A percentile compares a stretch with the other conserved stretches of the same genome.
phyloP scores from a whole-genome alignment of 2,888 invertebrate genomes.

The Branchipolynoe longqiensis region DNA sequence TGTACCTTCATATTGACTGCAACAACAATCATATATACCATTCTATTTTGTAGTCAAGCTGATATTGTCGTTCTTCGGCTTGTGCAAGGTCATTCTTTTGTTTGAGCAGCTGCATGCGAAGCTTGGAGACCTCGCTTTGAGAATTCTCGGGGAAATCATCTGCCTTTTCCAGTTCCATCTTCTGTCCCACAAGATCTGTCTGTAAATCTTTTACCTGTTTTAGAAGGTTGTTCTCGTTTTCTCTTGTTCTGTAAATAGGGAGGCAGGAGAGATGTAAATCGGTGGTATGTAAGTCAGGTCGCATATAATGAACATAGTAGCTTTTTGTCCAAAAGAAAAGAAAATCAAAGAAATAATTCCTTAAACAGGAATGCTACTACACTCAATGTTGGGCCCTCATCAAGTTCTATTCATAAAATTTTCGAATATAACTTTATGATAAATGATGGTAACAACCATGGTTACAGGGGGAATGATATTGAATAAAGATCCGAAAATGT shows the following conservation, averaged over 20 bases:
- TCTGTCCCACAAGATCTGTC: slow-evolving; percentile 76
- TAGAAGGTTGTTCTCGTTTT: slow-evolving; percentile 78
- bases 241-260: slow-evolving; percentile 73
- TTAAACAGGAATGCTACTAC: too few relatives aligned
- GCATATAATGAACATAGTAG: neutral
- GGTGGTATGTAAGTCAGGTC: neutral
- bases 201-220: slow-evolving; percentile 77
- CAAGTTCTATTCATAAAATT: too few relatives aligned
- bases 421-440: too few relatives aligned
- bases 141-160: slow-evolving; percentile 81
- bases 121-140: slow-evolving; percentile 79
- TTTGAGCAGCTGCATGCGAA: slow-evolving; percentile 79
- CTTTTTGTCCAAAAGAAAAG: too few relatives aligned
- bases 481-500: too few relatives aligned
- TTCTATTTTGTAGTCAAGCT: slow-evolving; percentile 81
- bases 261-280: neutral
- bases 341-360: too few relatives aligned
- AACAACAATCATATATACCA: slow-evolving; percentile 70
- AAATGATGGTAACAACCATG: too few relatives aligned
- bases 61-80: slow-evolving; percentile 80
- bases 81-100: slow-evolving; percentile 80
- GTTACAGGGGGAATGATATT: too few relatives aligned
- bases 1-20: too few relatives aligned
- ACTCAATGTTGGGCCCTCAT: too few relatives aligned
- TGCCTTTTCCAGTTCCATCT: slow-evolving; percentile 77